A percentile compares a stretch with the other conserved stretches of the same genome.
Evolutionary conservation across 2,113 vertebrate genomes (phyloP).

Genomic region (Marmota flaviventris): DNA sequence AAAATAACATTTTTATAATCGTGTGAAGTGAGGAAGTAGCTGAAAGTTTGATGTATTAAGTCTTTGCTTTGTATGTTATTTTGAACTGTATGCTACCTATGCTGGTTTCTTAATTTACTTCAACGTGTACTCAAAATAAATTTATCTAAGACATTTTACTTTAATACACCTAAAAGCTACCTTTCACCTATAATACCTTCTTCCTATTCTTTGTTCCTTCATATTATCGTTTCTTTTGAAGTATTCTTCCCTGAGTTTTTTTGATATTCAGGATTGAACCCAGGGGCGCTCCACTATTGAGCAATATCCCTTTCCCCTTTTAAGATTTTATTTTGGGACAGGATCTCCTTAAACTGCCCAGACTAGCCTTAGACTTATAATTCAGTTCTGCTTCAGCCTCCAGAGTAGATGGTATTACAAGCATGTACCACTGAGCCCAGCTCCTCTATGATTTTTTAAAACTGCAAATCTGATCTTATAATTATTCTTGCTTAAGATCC

Average conservation of each 20-base stretch:
- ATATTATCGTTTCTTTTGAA: constrained; percentile 12
- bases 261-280: too few relatives aligned
- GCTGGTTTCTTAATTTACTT: background rate
- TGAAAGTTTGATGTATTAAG: background rate
- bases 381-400: too few relatives aligned
- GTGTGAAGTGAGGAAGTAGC: background rate
- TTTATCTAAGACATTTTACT: background rate
- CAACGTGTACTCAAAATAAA: background rate
- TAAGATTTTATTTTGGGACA: too few relatives aligned
- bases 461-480: background rate
- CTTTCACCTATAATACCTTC: background rate
- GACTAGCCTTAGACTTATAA: too few relatives aligned
- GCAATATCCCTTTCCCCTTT: too few relatives aligned
- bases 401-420: too few relatives aligned
- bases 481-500: background rate
- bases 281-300: too few relatives aligned
- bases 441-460: background rate
- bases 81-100: background rate
- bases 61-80: background rate
- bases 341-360: too few relatives aligned
- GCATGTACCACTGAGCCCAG: too few relatives aligned
- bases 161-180: background rate
- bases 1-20: background rate
- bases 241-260: background rate
- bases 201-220: background rate